phyloP scores from a whole-genome alignment of 2,113 vertebrate genomes.

The Vicugna pacos region DNA sequence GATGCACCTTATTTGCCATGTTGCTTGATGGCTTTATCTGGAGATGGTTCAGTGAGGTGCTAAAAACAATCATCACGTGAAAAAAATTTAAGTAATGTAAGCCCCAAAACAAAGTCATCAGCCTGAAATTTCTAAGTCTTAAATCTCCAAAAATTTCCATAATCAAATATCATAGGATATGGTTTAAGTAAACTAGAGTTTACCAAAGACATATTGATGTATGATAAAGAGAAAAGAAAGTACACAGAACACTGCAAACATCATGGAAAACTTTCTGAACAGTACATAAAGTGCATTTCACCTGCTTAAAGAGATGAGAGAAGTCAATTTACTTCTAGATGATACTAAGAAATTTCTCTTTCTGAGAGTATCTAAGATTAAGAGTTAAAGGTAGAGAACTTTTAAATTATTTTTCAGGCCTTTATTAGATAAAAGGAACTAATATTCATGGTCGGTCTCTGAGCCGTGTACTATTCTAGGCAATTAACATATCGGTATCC shows the following conservation, averaged over 20 bases:
- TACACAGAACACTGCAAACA: background rate
- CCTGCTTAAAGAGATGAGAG: background rate
- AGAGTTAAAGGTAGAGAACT: background rate
- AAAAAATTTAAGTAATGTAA: slow-evolving; percentile 3
- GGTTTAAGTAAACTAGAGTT: slow-evolving; percentile 38
- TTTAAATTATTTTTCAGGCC: background rate
- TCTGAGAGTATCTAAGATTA: background rate
- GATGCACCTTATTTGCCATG: background rate
- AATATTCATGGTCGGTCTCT: background rate
- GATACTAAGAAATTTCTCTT: background rate
- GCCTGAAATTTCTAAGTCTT: slow-evolving; percentile 39
- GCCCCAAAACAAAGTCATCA: slow-evolving; percentile 55
- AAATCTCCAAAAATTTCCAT: slow-evolving; percentile 41
- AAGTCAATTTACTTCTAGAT: background rate
- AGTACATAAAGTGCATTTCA: background rate
- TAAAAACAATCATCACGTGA: background rate
- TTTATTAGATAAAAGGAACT: background rate
- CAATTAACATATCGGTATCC: background rate
- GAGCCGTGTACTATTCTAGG: background rate
- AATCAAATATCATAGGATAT: slow-evolving; percentile 20
- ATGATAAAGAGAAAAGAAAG: background rate
- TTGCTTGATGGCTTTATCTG: background rate
- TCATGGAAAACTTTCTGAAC: background rate
- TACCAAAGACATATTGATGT: background rate
- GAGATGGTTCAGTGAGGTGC: background rate